A percentile compares a stretch with the other conserved stretches of the same genome.
These are phyloP conservation scores for Chymomyza costata DNA, from an alignment of 1,140 invertebrate genomes.

Conservation along the genomic window DNA sequence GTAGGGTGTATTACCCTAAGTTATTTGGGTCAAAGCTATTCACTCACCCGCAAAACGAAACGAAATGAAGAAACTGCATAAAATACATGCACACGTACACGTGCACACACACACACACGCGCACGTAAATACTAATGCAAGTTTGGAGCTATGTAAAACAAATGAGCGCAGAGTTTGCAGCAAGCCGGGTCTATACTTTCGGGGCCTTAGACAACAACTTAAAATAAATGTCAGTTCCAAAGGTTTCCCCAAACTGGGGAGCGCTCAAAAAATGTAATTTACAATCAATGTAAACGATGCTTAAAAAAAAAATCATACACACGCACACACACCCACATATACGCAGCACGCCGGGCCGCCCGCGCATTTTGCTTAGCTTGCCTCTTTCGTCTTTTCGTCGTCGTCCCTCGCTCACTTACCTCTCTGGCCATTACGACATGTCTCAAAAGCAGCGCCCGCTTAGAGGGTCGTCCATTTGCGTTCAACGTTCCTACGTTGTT, in stretches of 20 bases:
- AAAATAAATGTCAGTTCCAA: constrained; percentile 17
- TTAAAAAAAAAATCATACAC: constrained; percentile 9
- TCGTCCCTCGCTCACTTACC: constrained; percentile 76
- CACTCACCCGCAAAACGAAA: constrained; percentile 67
- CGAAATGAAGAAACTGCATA: constrained; percentile 64
- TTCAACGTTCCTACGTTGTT: constrained; percentile 33
- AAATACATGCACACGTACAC: constrained; percentile 45
- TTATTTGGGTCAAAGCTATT: constrained; percentile 75
- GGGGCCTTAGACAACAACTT: constrained; percentile 17
- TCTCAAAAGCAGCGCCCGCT: constrained; percentile 73
- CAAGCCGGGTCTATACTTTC: constrained; percentile 10
- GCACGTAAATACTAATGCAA: constrained; percentile 42
- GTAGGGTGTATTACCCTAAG: constrained; percentile 59
- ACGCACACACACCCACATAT: not conserved
- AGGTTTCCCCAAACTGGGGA: not conserved
- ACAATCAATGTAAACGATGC: not conserved
- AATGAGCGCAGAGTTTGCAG: constrained; percentile 21
- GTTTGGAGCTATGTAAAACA: constrained; percentile 32
- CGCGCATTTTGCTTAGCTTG: constrained; percentile 26
- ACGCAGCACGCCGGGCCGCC: constrained; percentile 13
- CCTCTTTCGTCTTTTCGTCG: too few species aligned
- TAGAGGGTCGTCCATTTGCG: constrained; percentile 72
- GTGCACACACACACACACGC: constrained; percentile 14
- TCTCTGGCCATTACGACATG: constrained; percentile 81
- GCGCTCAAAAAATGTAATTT: too few species aligned